These are phyloP conservation scores for Tipula lateralis DNA, from an alignment of 2,888 invertebrate species.

Conservation along the genomic window DNA sequence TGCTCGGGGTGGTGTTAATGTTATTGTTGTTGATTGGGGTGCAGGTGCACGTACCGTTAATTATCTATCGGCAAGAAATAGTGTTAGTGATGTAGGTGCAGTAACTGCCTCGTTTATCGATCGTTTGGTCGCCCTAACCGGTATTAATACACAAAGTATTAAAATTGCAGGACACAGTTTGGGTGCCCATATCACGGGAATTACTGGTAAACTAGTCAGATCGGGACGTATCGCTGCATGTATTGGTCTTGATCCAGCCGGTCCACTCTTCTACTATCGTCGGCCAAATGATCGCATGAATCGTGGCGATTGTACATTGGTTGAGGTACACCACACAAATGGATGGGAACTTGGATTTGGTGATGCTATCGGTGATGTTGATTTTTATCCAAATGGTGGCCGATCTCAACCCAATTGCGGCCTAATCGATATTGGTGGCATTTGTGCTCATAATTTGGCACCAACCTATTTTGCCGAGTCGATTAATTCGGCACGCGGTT, in stretches of 20 bases:
- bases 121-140: neutral
- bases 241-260: conserved; percentile 28
- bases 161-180: conserved; percentile 56
- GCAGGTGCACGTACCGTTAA: conserved; percentile 54
- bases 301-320: neutral
- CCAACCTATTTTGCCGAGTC: conserved; percentile 46
- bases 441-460: conserved; percentile 43
- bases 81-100: conserved; percentile 41
- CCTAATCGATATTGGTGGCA: conserved; percentile 36
- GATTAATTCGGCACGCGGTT: conserved; percentile 35
- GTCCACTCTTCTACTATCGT: neutral
- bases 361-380: conserved; percentile 43
- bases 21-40: conserved; percentile 60
- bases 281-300: neutral
- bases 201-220: conserved; percentile 54
- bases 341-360: conserved; percentile 43
- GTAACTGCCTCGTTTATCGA: neutral
- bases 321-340: conserved; percentile 35
- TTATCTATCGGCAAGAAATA: conserved; percentile 53
- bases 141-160: conserved; percentile 50
- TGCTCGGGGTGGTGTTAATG: conserved; percentile 54
- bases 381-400: conserved; percentile 49
- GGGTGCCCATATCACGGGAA: conserved; percentile 56
- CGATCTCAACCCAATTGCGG: conserved; percentile 45
- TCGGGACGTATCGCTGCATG: conserved; percentile 28